Conservation (phyloP, 2,797 vertebrate species). For the Eremophila alpestris region DNA sequence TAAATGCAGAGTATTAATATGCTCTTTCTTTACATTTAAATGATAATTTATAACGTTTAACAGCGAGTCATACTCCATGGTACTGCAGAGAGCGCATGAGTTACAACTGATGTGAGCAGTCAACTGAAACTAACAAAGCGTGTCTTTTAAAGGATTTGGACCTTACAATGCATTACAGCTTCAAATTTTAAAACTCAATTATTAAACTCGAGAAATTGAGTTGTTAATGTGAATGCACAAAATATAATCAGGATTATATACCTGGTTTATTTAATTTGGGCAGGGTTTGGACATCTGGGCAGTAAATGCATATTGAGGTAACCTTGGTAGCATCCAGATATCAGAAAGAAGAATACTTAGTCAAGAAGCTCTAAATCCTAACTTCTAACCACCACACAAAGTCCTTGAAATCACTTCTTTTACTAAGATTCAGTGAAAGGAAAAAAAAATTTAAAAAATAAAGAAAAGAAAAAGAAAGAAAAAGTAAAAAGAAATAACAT, state of each 20-base stretch:
- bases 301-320: neutral
- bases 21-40: slow-evolving; percentile 5
- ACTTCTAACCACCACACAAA: neutral
- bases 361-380: neutral
- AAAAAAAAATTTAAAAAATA: rapidly evolving
- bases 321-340: neutral
- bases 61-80: neutral
- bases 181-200: neutral
- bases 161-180: neutral
- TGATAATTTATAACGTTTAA: neutral
- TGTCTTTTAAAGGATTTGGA: neutral
- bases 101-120: slow-evolving; percentile 22
- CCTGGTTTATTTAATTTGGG: neutral
- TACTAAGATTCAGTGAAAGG: neutral
- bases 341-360: neutral
- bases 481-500: neutral
- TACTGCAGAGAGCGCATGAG: neutral
- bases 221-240: neutral
- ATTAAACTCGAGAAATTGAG: neutral
- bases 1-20: neutral
- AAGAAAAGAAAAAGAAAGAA: neutral
- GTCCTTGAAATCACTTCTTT: neutral
- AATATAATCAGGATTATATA: neutral
- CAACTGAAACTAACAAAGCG: neutral
- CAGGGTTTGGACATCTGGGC: neutral